phyloP scores from a whole-genome alignment of 2,888 invertebrate species.

The Vanessa cardui region DNA sequence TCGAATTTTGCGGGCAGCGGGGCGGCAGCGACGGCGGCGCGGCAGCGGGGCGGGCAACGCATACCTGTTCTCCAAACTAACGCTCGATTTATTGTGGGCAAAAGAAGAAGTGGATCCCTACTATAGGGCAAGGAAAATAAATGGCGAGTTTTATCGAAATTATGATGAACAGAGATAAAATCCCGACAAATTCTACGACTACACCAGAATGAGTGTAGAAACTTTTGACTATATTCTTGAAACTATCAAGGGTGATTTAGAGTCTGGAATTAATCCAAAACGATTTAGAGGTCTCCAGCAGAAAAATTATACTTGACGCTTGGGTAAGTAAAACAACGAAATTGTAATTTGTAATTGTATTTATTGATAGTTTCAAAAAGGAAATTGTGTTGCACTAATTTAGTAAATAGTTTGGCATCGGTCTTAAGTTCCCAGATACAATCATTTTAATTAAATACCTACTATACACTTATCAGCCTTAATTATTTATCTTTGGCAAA shows the following conservation, averaged over 20 bases:
- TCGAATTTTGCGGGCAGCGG: no score
- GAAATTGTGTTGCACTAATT: constrained; percentile 28
- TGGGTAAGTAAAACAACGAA: no score
- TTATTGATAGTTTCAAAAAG: constrained; percentile 37
- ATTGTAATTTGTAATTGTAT: constrained; percentile 32
- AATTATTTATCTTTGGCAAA: constrained; percentile 40
- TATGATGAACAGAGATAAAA: no score
- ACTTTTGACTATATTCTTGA: constrained; percentile 42
- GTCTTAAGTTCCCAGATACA: constrained; percentile 13
- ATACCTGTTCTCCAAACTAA: no score
- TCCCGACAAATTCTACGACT: constrained; percentile 41
- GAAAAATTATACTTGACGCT: constrained; percentile 23
- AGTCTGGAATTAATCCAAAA: not conserved
- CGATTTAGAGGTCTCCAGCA: not conserved
- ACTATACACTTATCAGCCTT: constrained; percentile 36
- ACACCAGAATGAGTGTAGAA: constrained; percentile 43
- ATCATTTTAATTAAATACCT: constrained; percentile 26
- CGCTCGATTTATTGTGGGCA: no score
- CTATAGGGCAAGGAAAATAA: no score
- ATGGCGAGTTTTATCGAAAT: no score
- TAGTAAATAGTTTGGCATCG: constrained; percentile 38
- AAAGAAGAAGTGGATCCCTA: no score
- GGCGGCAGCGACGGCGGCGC: no score
- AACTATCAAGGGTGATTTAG: not conserved
- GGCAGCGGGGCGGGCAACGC: no score